Evolutionary conservation across 64 coral and sea anemone species (phyloP), one percentile per base, ranked within the genome.

Genomic region (Stylophora pistillata): DNA sequence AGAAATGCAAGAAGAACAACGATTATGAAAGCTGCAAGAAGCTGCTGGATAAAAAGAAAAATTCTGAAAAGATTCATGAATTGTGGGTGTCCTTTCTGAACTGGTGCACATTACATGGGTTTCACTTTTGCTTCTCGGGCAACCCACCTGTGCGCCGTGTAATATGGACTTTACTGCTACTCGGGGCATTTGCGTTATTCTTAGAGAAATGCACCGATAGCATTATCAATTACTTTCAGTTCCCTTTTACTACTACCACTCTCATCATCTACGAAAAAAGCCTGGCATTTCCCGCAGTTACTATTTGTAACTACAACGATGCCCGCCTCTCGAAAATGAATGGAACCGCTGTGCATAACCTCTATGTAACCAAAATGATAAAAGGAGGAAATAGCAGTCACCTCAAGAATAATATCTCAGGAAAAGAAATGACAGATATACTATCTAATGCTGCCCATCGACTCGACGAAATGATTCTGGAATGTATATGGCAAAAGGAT

Each of bases 181-280:
- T 96, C 14, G 91, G 91, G 56, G 95, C 95, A 4, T 90, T 96
- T 53, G 87, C 91, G 20, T 72, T 96, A 5, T 96, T 96, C 58
- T 89, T 96, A 58, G 95, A 96, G 75, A 96, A 96, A 62, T 96
- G 95, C 47, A 93, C 78, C 0, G 91, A 89, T 33, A 96, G 95
- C 30, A 81, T 96, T 53, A 81, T 83, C 5, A 86, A 82, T 41
- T 96, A 73, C 77, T 96, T 96, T 65, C 63, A 93, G 23, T 96
- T 87, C 31, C 95, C 95, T 5, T 96, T 96, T 63, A 96, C 95
- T 15, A 96, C 95, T 7, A 96, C 95, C 7, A 96, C 95, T 5
- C 81, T 96, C 9, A 72, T 96, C 30, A 71, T 93, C 11, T 96
- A 96, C 34, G 86, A 89, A 30, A 91, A 86, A 47, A 89, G 91